Percentiles rank a stretch among this genome's conserved stretches.
phyloP scores from a whole-genome alignment of 2,113 vertebrate species.

The Tachycineta bicolor region DNA sequence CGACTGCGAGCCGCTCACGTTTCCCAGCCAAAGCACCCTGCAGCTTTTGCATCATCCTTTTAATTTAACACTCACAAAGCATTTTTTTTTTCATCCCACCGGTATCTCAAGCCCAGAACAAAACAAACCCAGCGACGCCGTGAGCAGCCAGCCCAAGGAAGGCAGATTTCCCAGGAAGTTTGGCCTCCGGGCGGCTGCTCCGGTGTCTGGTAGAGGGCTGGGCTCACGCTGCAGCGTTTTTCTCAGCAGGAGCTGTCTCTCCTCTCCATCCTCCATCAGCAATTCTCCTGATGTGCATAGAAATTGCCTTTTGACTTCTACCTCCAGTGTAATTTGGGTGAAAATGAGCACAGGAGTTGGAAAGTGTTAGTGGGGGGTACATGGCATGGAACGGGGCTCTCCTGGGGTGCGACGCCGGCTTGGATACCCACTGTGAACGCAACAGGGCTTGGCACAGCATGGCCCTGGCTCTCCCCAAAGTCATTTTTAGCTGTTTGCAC shows the following conservation, averaged over 20 bases:
- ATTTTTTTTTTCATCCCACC: not conserved
- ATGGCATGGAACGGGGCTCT: not conserved
- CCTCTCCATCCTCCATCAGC: not conserved
- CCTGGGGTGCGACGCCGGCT: not conserved
- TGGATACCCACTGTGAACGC: not conserved
- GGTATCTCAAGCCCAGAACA: conserved; percentile 28
- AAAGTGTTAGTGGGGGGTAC: not conserved
- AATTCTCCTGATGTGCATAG: not conserved
- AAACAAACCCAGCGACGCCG: not conserved
- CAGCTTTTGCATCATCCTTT: conserved; percentile 44
- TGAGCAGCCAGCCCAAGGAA: not conserved
- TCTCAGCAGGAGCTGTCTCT: conserved; percentile 20
- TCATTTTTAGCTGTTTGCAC: not conserved
- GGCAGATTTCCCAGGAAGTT: not conserved
- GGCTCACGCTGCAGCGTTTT: not conserved
- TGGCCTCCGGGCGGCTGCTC: not conserved
- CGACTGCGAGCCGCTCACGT: not conserved
- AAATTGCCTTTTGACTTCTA: conserved; percentile 47
- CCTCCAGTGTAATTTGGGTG: not conserved
- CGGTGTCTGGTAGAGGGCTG: not conserved
- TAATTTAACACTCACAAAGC: conserved; percentile 20
- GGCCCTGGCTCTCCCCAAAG: not conserved
- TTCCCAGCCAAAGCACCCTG: not conserved
- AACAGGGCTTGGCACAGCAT: not conserved
- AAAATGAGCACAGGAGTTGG: conserved; percentile 11